A percentile compares a stretch with the other conserved stretches of the same genome.
Evolutionary conservation across 2,888 invertebrate genomes (phyloP).

Genomic region (Phyllotreta cruciferae): DNA sequence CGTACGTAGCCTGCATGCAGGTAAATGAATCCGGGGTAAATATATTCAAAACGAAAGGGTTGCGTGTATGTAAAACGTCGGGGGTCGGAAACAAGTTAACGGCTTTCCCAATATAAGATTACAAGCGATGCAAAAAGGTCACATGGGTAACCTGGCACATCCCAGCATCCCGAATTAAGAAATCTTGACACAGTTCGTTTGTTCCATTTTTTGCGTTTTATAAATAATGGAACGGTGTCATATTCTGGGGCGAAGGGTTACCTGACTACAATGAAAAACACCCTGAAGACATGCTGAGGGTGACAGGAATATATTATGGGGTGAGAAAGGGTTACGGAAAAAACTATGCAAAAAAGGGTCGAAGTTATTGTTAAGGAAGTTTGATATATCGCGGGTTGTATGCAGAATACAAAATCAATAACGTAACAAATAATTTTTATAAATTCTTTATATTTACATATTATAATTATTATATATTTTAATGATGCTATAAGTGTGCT

Average conservation of each 20-base stretch:
- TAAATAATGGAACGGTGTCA: slow-evolving; percentile 61
- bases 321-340: slow-evolving; percentile 59
- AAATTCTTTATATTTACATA: neutral
- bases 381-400: slow-evolving; percentile 53
- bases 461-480: no score
- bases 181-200: slow-evolving; percentile 62
- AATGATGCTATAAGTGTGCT: no score
- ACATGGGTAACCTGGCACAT: slow-evolving; percentile 40
- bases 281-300: slow-evolving; percentile 60
- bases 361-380: slow-evolving; percentile 49
- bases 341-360: slow-evolving; percentile 62
- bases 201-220: slow-evolving; percentile 58
- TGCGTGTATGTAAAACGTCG: slow-evolving; percentile 22
- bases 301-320: slow-evolving; percentile 59
- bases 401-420: slow-evolving; percentile 43
- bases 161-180: slow-evolving; percentile 47
- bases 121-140: slow-evolving; percentile 54
- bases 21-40: slow-evolving; percentile 20
- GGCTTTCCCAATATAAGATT: slow-evolving; percentile 46
- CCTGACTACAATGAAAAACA: slow-evolving; percentile 59
- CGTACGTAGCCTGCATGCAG: slow-evolving; percentile 1
- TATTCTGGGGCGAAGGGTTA: slow-evolving; percentile 60
- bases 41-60: slow-evolving; percentile 25
- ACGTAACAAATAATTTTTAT: slow-evolving; percentile 1
- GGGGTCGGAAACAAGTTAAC: slow-evolving; percentile 37